A percentile compares a stretch with the other conserved stretches of the same genome.
Evolutionary conservation across 2,113 vertebrate genomes (phyloP).

Genomic region (Conger conger): DNA sequence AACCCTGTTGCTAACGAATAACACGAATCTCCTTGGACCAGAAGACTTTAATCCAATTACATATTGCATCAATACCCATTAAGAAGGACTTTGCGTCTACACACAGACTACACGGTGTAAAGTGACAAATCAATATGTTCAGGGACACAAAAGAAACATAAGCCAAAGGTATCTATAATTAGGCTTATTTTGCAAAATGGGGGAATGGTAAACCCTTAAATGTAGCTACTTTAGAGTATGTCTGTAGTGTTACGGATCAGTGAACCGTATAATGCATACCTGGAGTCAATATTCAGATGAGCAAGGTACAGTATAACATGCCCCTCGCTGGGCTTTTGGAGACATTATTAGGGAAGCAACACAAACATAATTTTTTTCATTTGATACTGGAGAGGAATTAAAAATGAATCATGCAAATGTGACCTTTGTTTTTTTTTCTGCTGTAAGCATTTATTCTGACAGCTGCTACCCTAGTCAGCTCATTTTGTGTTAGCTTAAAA

Average conservation of each 20-base stretch:
- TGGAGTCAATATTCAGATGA: neutral
- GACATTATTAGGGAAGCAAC: neutral
- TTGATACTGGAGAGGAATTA: neutral
- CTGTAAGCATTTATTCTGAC: slow-evolving; percentile 2
- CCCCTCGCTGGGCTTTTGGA: neutral
- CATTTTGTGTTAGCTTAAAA: neutral
- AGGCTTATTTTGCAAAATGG: slow-evolving; percentile 11
- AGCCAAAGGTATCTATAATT: slow-evolving; percentile 25
- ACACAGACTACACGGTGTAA: slow-evolving; percentile 23
- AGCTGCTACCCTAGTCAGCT: neutral
- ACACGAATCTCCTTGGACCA: slow-evolving; percentile 8
- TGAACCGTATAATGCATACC: neutral
- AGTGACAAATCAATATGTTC: slow-evolving; percentile 28
- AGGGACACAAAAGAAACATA: slow-evolving; percentile 14
- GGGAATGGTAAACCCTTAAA: neutral
- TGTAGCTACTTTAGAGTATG: neutral
- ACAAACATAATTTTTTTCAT: neutral
- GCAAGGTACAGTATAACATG: neutral
- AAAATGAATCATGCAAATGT: slow-evolving; percentile 12
- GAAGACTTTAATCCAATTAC: slow-evolving; percentile 33
- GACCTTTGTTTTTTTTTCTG: neutral
- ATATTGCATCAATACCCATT: slow-evolving; percentile 33
- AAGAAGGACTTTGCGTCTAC: slow-evolving; percentile 17
- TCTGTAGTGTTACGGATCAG: too few relatives aligned
- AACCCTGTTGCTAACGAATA: neutral